Evolutionary conservation across 1,140 invertebrate genomes (phyloP), one percentile per base, ranked within the genome.

Genomic region (Aplysia californica): DNA sequence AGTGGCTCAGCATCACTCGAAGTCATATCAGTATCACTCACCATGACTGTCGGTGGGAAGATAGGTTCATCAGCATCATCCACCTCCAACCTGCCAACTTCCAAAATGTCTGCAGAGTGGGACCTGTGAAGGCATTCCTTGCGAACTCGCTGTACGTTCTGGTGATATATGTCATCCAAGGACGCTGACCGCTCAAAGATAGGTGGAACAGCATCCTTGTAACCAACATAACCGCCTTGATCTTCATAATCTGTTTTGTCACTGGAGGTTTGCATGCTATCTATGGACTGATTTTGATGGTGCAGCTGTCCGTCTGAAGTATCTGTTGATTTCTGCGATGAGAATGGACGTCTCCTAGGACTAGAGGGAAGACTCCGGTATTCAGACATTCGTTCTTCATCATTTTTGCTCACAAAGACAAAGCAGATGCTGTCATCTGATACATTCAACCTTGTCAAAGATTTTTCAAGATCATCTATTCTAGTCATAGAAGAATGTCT

Each of bases 391-490:
- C 50, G 66, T 2, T 68, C 31, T 44, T 68, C 68, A 36, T 35
- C 15, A 15, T 41, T 18, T 56, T 44, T 76, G 38, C 68, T 59
- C 31, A 74, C 50, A 76, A 79, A 77, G 38, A 79, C 70, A 59
- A 76, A 79, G 35, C 84, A 85, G 69, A 87, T 86, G 71, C 84
- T 86, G 58, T 87, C 86, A 78, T 82, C 82, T 15, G 85, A 79
- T 21, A 35, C 66, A 44, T 64, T 56, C 3, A 18, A 29, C 1
- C 39, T 74, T 10, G 20, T n/a, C 21, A 56, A 15, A n/a, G 56
- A 23, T n/a, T 61, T 36, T 5, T 75, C 33, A 4, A 33, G 31
- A 26, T 31, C 36, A 41, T 70, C 3, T 56, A 26, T n/a, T 29
- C 41, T 18, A 70, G 4, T 20, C 20, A 36, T 4, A 65, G 33